These are phyloP conservation scores for Limnephilus rhombicus DNA, from an alignment of 2,888 invertebrate genomes.

Conservation along the genomic window DNA sequence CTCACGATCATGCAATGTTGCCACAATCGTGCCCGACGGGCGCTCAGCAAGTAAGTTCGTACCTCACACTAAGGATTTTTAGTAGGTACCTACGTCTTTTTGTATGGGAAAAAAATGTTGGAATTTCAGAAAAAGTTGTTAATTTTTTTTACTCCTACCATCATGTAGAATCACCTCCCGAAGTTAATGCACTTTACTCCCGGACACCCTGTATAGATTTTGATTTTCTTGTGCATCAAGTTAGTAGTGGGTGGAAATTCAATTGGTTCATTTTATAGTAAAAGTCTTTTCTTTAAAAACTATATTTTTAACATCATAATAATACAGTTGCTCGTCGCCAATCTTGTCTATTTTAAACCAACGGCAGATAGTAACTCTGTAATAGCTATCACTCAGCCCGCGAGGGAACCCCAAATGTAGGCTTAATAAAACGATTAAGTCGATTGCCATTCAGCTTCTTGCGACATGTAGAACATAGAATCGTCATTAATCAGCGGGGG, in stretches of 20 bases:
- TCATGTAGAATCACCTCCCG: no score
- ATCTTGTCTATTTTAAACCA: neutral
- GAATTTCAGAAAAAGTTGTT: no score
- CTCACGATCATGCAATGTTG: no score
- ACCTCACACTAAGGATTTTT: no score
- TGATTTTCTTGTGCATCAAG: neutral
- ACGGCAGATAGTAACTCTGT: neutral
- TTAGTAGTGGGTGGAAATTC: neutral
- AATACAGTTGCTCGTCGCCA: neutral
- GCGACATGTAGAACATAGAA: conserved; percentile 62
- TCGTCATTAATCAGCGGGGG: conserved; percentile 63
- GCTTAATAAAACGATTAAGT: conserved; percentile 60
- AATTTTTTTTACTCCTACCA: no score
- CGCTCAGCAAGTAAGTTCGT: no score
- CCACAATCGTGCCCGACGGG: no score
- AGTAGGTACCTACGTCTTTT: no score
- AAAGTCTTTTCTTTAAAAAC: no score
- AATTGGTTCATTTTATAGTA: neutral
- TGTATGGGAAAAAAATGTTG: no score
- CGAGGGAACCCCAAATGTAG: conserved; percentile 51
- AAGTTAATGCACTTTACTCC: no score
- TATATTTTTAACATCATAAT: neutral
- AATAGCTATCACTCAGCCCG: conserved; percentile 37
- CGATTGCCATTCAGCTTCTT: conserved; percentile 55
- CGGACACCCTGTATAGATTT: neutral